Evolutionary conservation across 2,888 invertebrate genomes (phyloP), one percentile per base, ranked within the genome.

Genomic region (Melikaiella ostensackeni): DNA sequence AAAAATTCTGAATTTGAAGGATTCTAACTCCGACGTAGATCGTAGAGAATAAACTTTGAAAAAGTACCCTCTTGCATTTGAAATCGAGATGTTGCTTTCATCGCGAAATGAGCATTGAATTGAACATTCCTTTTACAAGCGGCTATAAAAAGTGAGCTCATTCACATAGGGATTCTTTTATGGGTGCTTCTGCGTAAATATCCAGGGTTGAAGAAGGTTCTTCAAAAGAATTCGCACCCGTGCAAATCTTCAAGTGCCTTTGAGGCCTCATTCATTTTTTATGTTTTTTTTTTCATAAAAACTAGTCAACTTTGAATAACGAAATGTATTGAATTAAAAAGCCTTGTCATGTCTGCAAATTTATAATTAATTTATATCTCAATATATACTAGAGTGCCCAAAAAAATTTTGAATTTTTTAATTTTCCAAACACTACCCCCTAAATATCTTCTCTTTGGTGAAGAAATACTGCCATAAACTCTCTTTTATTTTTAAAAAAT

Each of bases 41-140:
- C 24, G n/a, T 50, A 50, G n/a, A 30, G 30, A 1, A 70, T 30
- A 50, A 70, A 33, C 24, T 46, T 27, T 24, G 42, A 66, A 70
- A 50, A 50, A 30, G 70, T 70, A 70, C n/a, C 27, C 70, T 46
- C 30, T 50, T 70, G 30, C 50, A 50, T 70, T 70, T 33, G 70
- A 70, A 70, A 70, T 70, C 30, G 33, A 30, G 50, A 50, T n/a
- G 50, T 30, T 30, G 50, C 50, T 70, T 70, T 70, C 50, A 70
- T 46, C n/a, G 50, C n/a, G 30, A 70, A 70, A 70, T 70, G 70
- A 33, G 50, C 70, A 70, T 70, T 50, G 70, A 50, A 70, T 70
- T 70, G 33, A 70, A 70, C 46, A 70, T 70, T 30, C 50, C n/a
- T 70, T 70, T 70, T 50, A 50, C 50, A 70, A 70, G 70, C 13